A percentile compares a stretch with the other conserved stretches of the same genome.
phyloP scores from a whole-genome alignment of 2,888 invertebrate species.

The Drosophila meridionalis region DNA sequence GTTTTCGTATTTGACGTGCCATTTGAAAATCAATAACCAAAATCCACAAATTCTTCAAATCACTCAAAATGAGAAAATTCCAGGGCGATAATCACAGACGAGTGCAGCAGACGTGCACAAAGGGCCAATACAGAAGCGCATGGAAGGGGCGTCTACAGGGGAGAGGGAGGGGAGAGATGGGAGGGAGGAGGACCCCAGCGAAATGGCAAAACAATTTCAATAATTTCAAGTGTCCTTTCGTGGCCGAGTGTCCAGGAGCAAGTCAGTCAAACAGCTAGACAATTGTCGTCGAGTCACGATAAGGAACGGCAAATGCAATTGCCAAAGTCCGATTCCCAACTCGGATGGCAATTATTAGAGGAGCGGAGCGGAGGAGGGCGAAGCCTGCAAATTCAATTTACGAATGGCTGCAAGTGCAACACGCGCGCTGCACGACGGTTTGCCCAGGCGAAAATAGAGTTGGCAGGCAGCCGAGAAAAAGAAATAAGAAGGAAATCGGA shows the following conservation, averaged over 20 bases:
- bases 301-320: conserved; percentile 73
- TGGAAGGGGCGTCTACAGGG: neutral
- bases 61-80: conserved; percentile 80
- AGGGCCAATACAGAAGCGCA: conserved; percentile 19
- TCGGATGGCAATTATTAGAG: conserved; percentile 59
- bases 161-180: neutral
- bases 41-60: conserved; percentile 80
- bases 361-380: conserved; percentile 1
- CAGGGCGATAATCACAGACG: conserved; percentile 71
- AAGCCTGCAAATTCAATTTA: conserved; percentile 77
- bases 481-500: conserved; percentile 26
- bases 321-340: conserved; percentile 59
- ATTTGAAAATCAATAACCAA: conserved; percentile 77
- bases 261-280: conserved; percentile 52
- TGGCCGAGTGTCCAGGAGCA: conserved; percentile 61
- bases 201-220: conserved; percentile 80
- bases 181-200: conserved; percentile 17
- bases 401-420: conserved; percentile 72
- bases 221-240: conserved; percentile 81
- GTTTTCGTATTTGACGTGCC: conserved; percentile 56
- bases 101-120: conserved; percentile 47
- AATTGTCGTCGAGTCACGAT: conserved; percentile 75
- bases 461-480: conserved; percentile 4
- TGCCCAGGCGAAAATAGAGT: conserved; percentile 45
- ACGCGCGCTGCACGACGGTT: conserved; percentile 67